Evolutionary conservation across 2,797 vertebrate species (phyloP).

Genomic region (Mus caroli): DNA sequence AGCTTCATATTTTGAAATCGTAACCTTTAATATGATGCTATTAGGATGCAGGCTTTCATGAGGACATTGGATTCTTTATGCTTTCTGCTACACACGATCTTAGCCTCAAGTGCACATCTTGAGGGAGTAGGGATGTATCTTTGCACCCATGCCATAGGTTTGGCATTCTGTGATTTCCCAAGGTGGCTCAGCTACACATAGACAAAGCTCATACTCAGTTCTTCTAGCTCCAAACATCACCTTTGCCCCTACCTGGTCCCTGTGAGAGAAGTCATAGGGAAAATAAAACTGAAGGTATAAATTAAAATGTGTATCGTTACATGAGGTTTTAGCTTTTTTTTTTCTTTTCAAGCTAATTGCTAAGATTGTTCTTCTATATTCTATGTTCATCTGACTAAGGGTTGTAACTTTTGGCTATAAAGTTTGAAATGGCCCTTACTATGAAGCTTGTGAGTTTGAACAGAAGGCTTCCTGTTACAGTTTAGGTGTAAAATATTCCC

Average conservation of each 20-base stretch:
- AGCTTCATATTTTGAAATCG: conserved; percentile 3
- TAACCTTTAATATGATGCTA: neutral
- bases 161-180: conserved; percentile 9
- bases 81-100: neutral
- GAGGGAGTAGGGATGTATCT: neutral
- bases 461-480: neutral
- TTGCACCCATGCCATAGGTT: neutral
- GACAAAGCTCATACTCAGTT: neutral
- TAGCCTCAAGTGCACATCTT: neutral
- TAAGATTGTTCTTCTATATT: conserved; percentile 34
- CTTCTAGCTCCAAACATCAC: neutral
- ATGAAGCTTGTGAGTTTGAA: conserved; percentile 4
- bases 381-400: conserved; percentile 20
- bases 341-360: conserved; percentile 29
- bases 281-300: conserved; percentile 31
- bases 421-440: neutral
- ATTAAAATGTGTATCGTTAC: neutral
- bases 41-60: neutral
- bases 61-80: neutral
- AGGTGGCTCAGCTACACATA: neutral
- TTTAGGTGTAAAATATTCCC: neutral
- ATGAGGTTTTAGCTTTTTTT: neutral
- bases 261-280: neutral
- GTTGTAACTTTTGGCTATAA: neutral
- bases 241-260: neutral